Conservation (phyloP, 2,113 vertebrate genomes). For the Anser cygnoides region DNA sequence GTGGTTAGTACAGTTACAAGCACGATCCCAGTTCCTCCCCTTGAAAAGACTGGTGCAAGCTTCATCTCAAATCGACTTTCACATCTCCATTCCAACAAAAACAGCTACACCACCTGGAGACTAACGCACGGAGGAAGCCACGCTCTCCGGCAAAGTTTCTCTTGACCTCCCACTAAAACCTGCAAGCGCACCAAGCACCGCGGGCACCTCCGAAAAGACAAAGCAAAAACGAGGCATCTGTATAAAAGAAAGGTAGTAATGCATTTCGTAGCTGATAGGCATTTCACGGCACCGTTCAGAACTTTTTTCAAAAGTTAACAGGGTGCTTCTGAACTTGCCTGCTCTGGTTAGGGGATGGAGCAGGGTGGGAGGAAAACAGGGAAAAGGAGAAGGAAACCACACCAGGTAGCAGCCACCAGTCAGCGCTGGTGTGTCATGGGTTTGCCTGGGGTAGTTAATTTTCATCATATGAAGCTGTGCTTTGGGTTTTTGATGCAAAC, state of each 20-base stretch:
- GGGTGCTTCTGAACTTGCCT: neutral
- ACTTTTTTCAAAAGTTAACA: neutral
- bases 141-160: neutral
- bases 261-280: neutral
- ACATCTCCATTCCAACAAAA: neutral
- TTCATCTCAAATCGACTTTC: neutral
- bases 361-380: neutral
- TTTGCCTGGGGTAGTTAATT: no score
- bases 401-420: neutral
- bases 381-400: neutral
- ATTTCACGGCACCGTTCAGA: neutral
- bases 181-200: neutral
- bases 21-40: neutral
- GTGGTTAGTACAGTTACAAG: neutral
- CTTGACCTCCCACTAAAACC: neutral
- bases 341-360: neutral
- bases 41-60: neutral
- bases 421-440: neutral
- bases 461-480: no score
- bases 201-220: neutral
- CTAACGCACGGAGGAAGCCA: accelerated
- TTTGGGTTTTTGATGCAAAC: no score
- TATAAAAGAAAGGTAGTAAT: neutral
- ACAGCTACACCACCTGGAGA: neutral
- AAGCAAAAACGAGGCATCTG: neutral